Evolutionary conservation across 2,888 invertebrate genomes (phyloP).

Genomic region (Epinotia nisella): DNA sequence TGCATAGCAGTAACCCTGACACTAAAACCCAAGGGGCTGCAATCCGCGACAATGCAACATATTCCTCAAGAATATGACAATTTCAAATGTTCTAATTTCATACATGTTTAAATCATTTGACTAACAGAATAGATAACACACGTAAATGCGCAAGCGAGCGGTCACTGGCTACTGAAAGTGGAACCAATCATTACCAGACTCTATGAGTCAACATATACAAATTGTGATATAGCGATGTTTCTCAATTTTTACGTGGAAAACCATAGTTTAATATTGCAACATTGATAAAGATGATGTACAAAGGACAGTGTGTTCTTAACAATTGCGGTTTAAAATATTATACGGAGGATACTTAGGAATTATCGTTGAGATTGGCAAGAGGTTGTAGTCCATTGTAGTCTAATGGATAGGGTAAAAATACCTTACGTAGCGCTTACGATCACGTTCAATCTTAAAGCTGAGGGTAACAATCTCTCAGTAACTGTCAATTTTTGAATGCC

Average conservation of each 20-base stretch:
- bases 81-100: slow-evolving; percentile 27
- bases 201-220: neutral
- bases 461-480: neutral
- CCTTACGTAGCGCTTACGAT: neutral
- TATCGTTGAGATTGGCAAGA: neutral
- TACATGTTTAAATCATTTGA: slow-evolving; percentile 25
- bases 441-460: neutral
- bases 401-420: neutral
- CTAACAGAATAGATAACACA: slow-evolving; percentile 20
- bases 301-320: neutral
- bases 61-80: slow-evolving; percentile 21
- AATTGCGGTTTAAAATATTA: neutral
- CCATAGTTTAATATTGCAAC: neutral
- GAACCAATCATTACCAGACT: neutral
- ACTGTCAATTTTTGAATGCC: neutral
- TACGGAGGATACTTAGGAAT: neutral
- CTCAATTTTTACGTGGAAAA: neutral
- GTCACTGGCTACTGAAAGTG: slow-evolving; percentile 14
- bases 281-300: neutral
- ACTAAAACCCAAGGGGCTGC: slow-evolving; percentile 7
- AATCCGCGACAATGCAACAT: slow-evolving; percentile 24
- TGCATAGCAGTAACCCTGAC: slow-evolving; percentile 7
- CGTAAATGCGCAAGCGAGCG: slow-evolving; percentile 33
- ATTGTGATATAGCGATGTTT: neutral
- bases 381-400: neutral